Base-by-base conservation (phyloP, 1,140 invertebrate species). In the Ctenoplectra terminalis region DNA sequence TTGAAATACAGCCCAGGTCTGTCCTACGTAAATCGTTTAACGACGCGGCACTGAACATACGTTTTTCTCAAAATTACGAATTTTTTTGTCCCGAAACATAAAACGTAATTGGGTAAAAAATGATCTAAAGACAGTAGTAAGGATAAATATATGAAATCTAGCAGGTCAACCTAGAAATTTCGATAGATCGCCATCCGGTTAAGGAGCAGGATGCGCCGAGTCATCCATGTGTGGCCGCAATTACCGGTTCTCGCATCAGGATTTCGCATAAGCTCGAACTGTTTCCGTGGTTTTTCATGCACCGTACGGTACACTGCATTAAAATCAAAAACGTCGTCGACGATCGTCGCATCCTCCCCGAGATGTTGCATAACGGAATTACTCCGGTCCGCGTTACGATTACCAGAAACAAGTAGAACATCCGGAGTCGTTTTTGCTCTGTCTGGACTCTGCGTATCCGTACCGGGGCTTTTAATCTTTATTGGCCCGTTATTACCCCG, bases 311-410 rank as follows among this genome's bases (percentile, higher is more conserved):
- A 79, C 23, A 72, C 46, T 2, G 37, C 76, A 72, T 40, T 71
- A 60, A 72, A 72, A 79, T 61, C 67, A 72, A 72, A 71, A 79
- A 64, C 77, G 58, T 58, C 83, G 52, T 54, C 83, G 82, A 48
- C 66, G 43, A 69, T 67, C 26, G n/a, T 34, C 15, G 46, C 40
- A 31, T 37, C 64, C 50, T 80, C 70, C 40, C 26, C 69, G 64
- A n/a, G n/a, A 63, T 13, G 72, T 81, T 85, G 84, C 83, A 71
- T 85, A 86, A 86, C 84, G 84, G 83, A 85, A 79, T 72, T 50
- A 31, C 40, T 31, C 83, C 82, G 83, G 80, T 80, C 43, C 1
- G 74, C 8, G 56, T 60, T 81, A 56, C 46, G 63, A 85, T 85
- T 76, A 76, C n/a, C 54, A 79, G 76, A 71, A 78, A 77, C 67